Evolutionary conservation across 1,140 invertebrate species (phyloP).

Genomic region (Thaumetopoea pityocampa): DNA sequence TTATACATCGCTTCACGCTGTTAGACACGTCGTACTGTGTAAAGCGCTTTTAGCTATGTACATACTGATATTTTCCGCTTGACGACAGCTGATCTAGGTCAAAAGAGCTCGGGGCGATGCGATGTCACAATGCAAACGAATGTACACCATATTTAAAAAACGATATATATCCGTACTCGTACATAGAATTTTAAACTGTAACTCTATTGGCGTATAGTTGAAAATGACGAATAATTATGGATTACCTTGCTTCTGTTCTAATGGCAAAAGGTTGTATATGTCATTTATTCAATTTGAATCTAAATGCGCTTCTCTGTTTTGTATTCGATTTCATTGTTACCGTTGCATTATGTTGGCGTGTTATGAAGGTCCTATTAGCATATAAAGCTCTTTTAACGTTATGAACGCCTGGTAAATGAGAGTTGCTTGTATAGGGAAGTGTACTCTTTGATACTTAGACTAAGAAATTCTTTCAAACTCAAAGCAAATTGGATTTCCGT

Average conservation of each 20-base stretch:
- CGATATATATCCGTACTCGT: slow-evolving; percentile 17
- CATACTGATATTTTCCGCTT: slow-evolving; percentile 41
- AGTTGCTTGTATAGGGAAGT: slow-evolving; percentile 7
- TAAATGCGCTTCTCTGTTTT: slow-evolving; percentile 22
- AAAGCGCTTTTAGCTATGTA: slow-evolving; percentile 24
- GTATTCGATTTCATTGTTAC: slow-evolving; percentile 14
- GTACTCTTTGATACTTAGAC: slow-evolving; percentile 4
- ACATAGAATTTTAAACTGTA: slow-evolving; percentile 23
- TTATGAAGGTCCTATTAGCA: slow-evolving; percentile 33
- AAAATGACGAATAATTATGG: slow-evolving; percentile 24
- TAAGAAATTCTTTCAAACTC: too few relatives aligned
- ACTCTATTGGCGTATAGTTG: slow-evolving; percentile 11
- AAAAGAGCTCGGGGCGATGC: slow-evolving; percentile 54
- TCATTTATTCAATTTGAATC: slow-evolving; percentile 22
- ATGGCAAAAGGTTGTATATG: slow-evolving; percentile 31
- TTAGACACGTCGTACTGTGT: background rate
- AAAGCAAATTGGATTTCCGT: too few relatives aligned
- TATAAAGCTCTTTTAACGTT: slow-evolving; percentile 30
- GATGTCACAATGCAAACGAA: slow-evolving; percentile 61
- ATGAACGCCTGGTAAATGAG: slow-evolving; percentile 45
- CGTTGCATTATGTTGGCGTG: slow-evolving; percentile 32
- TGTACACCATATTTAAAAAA: slow-evolving; percentile 31
- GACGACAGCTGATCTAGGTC: slow-evolving; percentile 55
- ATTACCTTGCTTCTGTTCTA: slow-evolving; percentile 43
- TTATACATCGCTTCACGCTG: background rate